phyloP scores from a whole-genome alignment of 2,113 vertebrate species.

The Alosa alosa region DNA sequence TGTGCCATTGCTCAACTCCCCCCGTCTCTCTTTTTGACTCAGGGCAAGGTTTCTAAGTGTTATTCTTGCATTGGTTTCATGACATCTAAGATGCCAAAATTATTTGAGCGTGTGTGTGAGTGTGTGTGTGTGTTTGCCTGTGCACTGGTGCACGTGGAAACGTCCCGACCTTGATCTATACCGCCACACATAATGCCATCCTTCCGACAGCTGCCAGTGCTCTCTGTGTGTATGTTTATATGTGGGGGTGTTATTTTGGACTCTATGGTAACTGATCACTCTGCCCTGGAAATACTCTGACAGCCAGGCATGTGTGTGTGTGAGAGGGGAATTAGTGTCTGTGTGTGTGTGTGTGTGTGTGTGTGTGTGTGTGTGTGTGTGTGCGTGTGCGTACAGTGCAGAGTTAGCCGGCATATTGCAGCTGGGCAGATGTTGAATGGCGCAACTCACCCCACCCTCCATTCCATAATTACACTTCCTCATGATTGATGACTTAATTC shows the following conservation, averaged over 20 bases:
- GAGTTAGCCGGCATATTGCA: neutral
- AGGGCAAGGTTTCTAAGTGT: neutral
- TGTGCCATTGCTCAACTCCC: neutral
- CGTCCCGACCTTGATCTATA: neutral
- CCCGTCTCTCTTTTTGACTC: neutral
- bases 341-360: neutral
- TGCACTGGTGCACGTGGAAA: constrained; percentile 19
- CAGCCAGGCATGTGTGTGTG: neutral
- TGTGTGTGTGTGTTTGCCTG: neutral
- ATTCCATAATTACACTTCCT: neutral
- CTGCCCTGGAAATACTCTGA: neutral
- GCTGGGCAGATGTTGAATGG: neutral
- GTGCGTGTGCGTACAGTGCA: constrained; percentile 50
- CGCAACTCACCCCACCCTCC: neutral
- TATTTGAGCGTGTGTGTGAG: neutral
- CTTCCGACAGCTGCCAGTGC: neutral
- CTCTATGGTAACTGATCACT: constrained; percentile 2
- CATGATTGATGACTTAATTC: neutral
- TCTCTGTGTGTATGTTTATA: neutral
- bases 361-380: neutral
- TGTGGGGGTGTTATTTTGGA: neutral
- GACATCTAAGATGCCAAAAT: neutral
- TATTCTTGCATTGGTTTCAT: neutral
- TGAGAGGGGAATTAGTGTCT: neutral
- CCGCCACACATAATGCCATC: neutral